phyloP scores from a whole-genome alignment of 2,113 vertebrate species.

The Acrocephalus arundinaceus region DNA sequence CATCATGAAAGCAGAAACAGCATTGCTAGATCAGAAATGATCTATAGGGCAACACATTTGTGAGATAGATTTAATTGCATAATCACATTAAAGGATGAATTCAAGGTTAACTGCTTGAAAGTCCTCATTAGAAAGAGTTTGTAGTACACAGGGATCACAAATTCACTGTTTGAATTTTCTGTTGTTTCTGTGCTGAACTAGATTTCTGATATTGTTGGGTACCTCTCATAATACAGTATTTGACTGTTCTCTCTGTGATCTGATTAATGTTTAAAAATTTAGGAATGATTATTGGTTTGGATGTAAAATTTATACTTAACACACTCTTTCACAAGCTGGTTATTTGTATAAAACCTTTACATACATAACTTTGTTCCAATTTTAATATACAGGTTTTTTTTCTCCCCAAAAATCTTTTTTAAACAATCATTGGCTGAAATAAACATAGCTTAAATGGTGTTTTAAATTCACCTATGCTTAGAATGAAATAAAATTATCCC shows the following conservation, averaged over 20 bases:
- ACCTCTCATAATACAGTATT: neutral
- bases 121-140: neutral
- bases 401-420: no score
- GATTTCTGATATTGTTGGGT: neutral
- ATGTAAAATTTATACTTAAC: neutral
- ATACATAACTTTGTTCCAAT: neutral
- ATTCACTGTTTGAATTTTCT: neutral
- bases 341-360: neutral
- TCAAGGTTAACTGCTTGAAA: neutral
- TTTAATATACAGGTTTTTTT: neutral
- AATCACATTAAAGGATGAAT: neutral
- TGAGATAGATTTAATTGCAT: neutral
- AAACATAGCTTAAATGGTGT: neutral
- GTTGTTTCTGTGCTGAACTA: neutral
- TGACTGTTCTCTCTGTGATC: neutral
- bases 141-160: neutral
- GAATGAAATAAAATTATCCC: neutral
- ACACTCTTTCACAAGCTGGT: neutral
- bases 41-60: neutral
- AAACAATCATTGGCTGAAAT: neutral
- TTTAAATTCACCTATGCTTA: neutral
- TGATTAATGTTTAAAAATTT: neutral
- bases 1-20: neutral
- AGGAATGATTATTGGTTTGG: neutral
- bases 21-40: neutral